phyloP scores from a whole-genome alignment of 1,140 invertebrate species.

The Dermatophagoides farinae region DNA sequence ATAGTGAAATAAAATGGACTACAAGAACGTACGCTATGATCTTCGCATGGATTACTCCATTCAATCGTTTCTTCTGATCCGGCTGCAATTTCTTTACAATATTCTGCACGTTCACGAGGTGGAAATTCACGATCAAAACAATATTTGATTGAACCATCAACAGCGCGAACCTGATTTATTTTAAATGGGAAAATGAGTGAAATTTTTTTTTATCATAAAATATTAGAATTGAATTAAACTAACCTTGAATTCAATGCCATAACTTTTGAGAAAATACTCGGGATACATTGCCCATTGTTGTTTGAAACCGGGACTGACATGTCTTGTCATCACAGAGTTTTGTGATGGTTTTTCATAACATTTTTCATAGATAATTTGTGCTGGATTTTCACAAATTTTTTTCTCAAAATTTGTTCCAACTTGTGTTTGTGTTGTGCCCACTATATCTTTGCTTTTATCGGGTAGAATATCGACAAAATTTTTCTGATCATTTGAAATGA shows the following conservation, averaged over 20 bases:
- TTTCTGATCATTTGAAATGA: not conserved
- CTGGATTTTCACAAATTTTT: constrained; percentile 15
- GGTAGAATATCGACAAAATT: not conserved
- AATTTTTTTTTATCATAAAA: not conserved
- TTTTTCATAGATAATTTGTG: constrained; percentile 10
- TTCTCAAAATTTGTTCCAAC: not conserved
- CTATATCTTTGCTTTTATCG: not conserved
- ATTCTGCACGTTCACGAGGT: not conserved
- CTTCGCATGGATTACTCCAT: constrained; percentile 1
- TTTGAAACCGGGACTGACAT: constrained; percentile 6
- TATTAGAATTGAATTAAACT: not conserved
- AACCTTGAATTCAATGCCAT: constrained; percentile 6
- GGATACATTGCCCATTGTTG: constrained; percentile 16
- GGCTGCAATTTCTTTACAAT: constrained; percentile 8
- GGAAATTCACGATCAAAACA: constrained; percentile 6
- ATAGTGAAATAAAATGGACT: constrained; percentile 11
- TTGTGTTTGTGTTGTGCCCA: not conserved
- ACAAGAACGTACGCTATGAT: not conserved
- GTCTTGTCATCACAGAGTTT: not conserved
- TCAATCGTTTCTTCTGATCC: not conserved
- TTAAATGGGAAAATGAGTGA: not conserved
- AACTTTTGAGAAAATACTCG: constrained; percentile 13
- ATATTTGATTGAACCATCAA: constrained; percentile 1
- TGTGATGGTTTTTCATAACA: not conserved
- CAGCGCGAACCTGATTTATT: not conserved